Percentiles rank a stretch among this genome's conserved stretches.
Evolutionary conservation across 2,797 vertebrate genomes (phyloP).

Genomic region (Arctocebus calabarensis): DNA sequence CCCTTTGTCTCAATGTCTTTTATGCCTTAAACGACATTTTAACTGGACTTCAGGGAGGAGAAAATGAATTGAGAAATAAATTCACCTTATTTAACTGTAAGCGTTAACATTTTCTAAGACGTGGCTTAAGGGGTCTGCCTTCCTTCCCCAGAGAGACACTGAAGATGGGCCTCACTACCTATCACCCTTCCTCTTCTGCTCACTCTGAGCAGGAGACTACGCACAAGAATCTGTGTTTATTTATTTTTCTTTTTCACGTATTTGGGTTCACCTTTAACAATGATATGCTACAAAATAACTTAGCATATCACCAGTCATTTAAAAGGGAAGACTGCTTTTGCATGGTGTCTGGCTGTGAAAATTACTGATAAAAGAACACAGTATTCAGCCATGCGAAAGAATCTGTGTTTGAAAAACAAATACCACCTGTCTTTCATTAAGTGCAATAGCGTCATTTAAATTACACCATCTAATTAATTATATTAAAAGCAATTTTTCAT

Average conservation of each 20-base stretch:
- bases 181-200: conserved; percentile 27
- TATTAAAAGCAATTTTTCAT: conserved; percentile 67
- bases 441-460: conserved; percentile 33
- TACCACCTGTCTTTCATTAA: conserved; percentile 31
- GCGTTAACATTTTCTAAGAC: conserved; percentile 33
- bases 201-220: conserved; percentile 9
- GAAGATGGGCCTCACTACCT: not conserved
- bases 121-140: conserved; percentile 18
- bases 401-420: conserved; percentile 12
- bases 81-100: conserved; percentile 31
- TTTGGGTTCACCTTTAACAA: no score
- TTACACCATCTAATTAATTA: conserved; percentile 62
- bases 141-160: conserved; percentile 36
- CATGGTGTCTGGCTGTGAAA: no score
- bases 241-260: no score
- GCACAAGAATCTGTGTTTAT: conserved; percentile 10
- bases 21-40: conserved; percentile 38
- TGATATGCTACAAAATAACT: no score
- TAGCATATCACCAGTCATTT: no score
- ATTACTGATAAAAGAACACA: no score
- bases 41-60: conserved; percentile 32
- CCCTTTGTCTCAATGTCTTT: not conserved
- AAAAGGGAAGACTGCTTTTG: no score
- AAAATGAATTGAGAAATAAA: conserved; percentile 37
- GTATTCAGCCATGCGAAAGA: not conserved